Evolutionary conservation across 2,888 invertebrate species (phyloP), one percentile per base, ranked within the genome.

Genomic region (Cheilosia grossa): DNA sequence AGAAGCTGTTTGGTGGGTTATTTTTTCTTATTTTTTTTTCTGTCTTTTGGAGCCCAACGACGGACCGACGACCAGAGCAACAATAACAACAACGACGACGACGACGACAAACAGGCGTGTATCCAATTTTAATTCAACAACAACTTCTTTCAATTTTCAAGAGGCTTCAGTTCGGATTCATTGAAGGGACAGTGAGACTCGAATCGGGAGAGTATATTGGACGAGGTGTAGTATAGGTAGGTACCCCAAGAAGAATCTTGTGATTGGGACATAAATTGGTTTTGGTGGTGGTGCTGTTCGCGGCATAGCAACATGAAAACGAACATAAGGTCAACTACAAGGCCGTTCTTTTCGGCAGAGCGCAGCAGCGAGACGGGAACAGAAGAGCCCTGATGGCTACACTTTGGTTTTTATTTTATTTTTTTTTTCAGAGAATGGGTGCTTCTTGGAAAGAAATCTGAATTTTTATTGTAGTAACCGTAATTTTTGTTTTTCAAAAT

Each of bases 251-350:
- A 37, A 49, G 27, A 56, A 69, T 63, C 63, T 77, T 70, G 69
- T 82, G 78, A 73, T 82, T 82, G 82, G 78, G 77, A 78, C 67
- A 79, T 83, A 80, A 74, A 83, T 83, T 74, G 83, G 58, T 83
- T 74, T 74, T 17, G 54, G 63, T 47, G 33, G 53, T 53, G 69
- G 70, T 64, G 30, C 49, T 67, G 69, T 64, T 79, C 24, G 74
- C 51, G n/a, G 63, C 47, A 70, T 70, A 83, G 74, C 75, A 85
- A 80, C 83, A 85, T 80, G 37, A 75, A 85, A 75, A 85, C 33
- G 59, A 85, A 75, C 83, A 85, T 85, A 85, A 85, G 83, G 83
- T 85, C 83, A 85, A 75, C 80, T 85, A 85, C 83, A 85, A 85
- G 83, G 83, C 80, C 83, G 83, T 85, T 85, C 78, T 80, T 83